Evolutionary conservation across 1,140 invertebrate species (phyloP), one percentile per base, ranked within the genome.

Genomic region (Drosophila azteca): DNA sequence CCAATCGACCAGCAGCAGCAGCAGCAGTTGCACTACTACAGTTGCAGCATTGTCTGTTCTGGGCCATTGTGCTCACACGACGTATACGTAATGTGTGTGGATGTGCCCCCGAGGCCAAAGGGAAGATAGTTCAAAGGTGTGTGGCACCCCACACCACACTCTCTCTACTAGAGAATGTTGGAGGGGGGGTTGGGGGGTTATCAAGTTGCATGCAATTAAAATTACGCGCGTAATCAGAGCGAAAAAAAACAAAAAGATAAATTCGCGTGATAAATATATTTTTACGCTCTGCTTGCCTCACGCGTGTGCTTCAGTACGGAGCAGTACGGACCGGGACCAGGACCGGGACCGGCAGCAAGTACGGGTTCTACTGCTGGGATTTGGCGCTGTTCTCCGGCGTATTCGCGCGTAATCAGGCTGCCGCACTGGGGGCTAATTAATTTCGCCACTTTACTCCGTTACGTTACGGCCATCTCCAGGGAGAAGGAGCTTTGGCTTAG

Each of bases 161-260:
- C 11, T 4, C n/a, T 7, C 26, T 13, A 7, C 3, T 20, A n/a
- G 51, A 24, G 22, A 22, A 22, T 22, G 2, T 22, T 22, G 2
- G 4, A 24, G 22, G 4, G 24, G 3, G 24, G 24, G 2, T 24
- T 24, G 24, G 0, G 35, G 35, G 52, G 62, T 88, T 88, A 88
- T 88, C 83, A 88, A 88, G 83, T 88, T 88, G 79, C 83, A 73
- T 73, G 83, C 83, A 88, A 88, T 88, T 88, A 88, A 88, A 88
- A 88, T 88, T 88, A 88, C 83, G 68, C 83, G 79, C 79, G 83
- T 88, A 88, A 88, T 88, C 83, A 88, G 83, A 88, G 83, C 83
- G 83, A 88, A 73, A 76, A 78, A 81, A 71, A 78, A 67, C 69
- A 87, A 87, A 87, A 87, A 87, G 83, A 88, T 88, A 88, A 88